Evolutionary conservation across 2,888 invertebrate genomes (phyloP), one percentile per base, ranked within the genome.

Genomic region (Calameuta idolon): DNA sequence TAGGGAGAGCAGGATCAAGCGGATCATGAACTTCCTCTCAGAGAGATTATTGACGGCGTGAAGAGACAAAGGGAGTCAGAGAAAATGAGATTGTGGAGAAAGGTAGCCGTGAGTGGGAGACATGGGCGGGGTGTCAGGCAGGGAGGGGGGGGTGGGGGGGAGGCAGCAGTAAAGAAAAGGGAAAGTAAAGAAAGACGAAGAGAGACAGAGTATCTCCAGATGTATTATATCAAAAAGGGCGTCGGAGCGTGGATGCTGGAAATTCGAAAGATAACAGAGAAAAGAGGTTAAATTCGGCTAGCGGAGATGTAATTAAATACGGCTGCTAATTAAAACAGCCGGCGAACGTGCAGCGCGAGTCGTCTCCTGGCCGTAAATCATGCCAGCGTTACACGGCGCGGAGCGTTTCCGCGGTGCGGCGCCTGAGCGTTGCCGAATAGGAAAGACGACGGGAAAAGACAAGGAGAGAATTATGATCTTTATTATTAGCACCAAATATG

Each of bases 261-360:
- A 78, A 68, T 78, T 37, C 69, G 37, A 40, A 30, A 55, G 55
- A 23, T 71, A 76, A 40, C 69, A 34, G 23, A 34, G 35, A n/a
- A 69, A 30, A 73, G 69, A 35, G 40, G 71, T 69, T 15, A 37
- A 35, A 34, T 35, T 71, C 34, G 35, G 31, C 55, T 15, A 35
- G 73, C 69, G 34, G 73, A 69, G 40, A 71, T 77, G 79, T 80
- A 82, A 82, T 82, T 79, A 80, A 81, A 79, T 78, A 77, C 55
- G 79, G 35, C 69, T 74, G 71, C 81, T 79, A 80, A 82, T 82
- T 80, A 82, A 82, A 80, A 77, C 78, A 78, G 78, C 77, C 77
- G 78, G 77, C 31, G 74, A 77, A 76, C 75, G 78, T 71, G 79
- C 78, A 75, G 30, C 74, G 76, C 74, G 79, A 77, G 33, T 34